Evolutionary conservation across 2,888 invertebrate genomes (phyloP).

Genomic region (Harmothoe impar): DNA sequence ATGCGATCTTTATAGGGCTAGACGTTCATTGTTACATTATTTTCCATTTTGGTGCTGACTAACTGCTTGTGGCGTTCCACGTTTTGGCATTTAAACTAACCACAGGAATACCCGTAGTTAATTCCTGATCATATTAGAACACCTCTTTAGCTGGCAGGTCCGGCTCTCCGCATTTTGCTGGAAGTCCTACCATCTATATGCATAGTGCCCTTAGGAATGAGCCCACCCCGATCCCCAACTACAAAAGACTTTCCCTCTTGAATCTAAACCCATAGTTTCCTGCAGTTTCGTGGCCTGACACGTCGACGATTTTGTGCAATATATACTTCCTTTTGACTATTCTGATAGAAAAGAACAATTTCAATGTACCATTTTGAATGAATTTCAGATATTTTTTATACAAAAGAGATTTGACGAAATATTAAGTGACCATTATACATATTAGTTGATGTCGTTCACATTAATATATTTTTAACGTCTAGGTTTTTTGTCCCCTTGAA

Average conservation of each 20-base stretch:
- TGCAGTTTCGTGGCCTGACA: too few relatives aligned
- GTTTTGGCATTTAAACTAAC: slow-evolving; percentile 15
- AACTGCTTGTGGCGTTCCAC: slow-evolving; percentile 16
- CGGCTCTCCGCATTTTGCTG: slow-evolving; percentile 10
- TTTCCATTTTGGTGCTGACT: not conserved
- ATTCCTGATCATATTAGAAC: not conserved
- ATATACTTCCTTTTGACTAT: too few relatives aligned
- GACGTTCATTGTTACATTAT: not conserved
- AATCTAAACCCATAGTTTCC: not conserved
- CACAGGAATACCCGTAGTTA: not conserved
- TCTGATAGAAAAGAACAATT: too few relatives aligned
- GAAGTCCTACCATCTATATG: not conserved
- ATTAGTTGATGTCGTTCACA: too few relatives aligned
- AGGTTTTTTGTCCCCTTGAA: too few relatives aligned
- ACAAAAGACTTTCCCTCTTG: not conserved
- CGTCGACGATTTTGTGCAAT: too few relatives aligned
- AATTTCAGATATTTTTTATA: too few relatives aligned
- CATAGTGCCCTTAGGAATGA: not conserved
- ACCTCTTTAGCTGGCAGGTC: not conserved
- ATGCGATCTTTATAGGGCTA: too few relatives aligned
- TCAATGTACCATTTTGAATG: too few relatives aligned
- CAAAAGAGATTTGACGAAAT: too few relatives aligned
- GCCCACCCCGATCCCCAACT: not conserved
- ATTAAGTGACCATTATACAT: too few relatives aligned
- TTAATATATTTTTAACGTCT: too few relatives aligned